phyloP scores from a whole-genome alignment of 2,888 invertebrate species.

The Agrypnus murinus region DNA sequence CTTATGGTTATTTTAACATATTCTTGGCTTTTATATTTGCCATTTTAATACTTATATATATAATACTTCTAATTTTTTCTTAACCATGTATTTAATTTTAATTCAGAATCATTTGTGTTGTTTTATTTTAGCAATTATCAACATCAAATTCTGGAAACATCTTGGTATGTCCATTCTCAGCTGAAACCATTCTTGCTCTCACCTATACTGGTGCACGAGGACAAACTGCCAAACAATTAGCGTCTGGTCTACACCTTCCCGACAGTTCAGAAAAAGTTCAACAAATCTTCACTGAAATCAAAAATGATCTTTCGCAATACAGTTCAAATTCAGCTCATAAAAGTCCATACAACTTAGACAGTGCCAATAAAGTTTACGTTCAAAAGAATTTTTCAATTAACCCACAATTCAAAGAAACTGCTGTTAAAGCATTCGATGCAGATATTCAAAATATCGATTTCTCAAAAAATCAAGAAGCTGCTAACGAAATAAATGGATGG shows the following conservation, averaged over 20 bases:
- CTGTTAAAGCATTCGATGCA: conserved; percentile 76
- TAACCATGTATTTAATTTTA: too few relatives aligned
- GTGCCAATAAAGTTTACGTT: too few relatives aligned
- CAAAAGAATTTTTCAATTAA: too few relatives aligned
- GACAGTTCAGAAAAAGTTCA: not conserved
- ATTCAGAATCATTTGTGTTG: not conserved
- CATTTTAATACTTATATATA: too few relatives aligned
- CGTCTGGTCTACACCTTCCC: not conserved
- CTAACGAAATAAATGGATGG: conserved; percentile 65
- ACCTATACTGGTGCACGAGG: conserved; percentile 63
- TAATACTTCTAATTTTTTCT: not conserved
- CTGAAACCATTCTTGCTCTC: conserved; percentile 64
- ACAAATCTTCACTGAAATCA: not conserved
- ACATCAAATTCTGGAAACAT: not conserved
- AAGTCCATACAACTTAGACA: too few relatives aligned
- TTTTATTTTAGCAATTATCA: conserved; percentile 4
- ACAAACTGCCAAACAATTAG: conserved; percentile 54
- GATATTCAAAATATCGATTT: conserved; percentile 71
- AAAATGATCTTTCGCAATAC: not conserved
- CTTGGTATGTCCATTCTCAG: conserved; percentile 61
- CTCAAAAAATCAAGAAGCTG: conserved; percentile 53
- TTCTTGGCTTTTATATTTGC: too few relatives aligned
- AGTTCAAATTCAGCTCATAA: not conserved
- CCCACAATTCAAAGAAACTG: too few relatives aligned
- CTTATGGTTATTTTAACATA: too few relatives aligned